A percentile compares a stretch with the other conserved stretches of the same genome.
Conservation (phyloP, 2,888 invertebrate species). For the Plebejus melissa region DNA sequence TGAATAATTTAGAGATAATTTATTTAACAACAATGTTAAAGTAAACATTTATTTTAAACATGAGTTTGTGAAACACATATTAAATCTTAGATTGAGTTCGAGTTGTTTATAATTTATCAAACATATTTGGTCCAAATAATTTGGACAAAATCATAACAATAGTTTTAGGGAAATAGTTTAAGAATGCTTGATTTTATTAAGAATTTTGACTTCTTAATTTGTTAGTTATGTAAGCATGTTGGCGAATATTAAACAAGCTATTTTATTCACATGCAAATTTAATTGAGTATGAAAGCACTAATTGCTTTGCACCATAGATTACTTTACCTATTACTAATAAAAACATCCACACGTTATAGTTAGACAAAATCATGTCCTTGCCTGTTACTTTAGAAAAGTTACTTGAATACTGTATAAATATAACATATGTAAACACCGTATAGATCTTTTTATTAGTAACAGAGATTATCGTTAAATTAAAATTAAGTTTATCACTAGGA, state of each 20-base stretch:
- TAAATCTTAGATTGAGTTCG: background rate
- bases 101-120: background rate
- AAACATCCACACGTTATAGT: background rate
- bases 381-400: background rate
- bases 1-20: background rate
- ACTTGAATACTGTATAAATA: background rate
- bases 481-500: background rate
- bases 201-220: background rate
- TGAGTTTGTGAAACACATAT: background rate
- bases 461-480: background rate
- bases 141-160: background rate
- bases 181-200: background rate
- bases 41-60: constrained; percentile 3
- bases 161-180: background rate
- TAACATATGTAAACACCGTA: too few relatives aligned
- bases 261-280: background rate
- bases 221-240: background rate
- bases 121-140: background rate
- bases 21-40: background rate
- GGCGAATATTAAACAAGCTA: background rate
- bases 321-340: background rate
- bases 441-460: background rate
- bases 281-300: background rate
- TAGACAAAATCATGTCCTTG: background rate
- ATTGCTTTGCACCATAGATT: background rate